A percentile compares a stretch with the other conserved stretches of the same genome.
Conservation (phyloP, 2,113 vertebrate species). For the Rhombomys opimus region DNA sequence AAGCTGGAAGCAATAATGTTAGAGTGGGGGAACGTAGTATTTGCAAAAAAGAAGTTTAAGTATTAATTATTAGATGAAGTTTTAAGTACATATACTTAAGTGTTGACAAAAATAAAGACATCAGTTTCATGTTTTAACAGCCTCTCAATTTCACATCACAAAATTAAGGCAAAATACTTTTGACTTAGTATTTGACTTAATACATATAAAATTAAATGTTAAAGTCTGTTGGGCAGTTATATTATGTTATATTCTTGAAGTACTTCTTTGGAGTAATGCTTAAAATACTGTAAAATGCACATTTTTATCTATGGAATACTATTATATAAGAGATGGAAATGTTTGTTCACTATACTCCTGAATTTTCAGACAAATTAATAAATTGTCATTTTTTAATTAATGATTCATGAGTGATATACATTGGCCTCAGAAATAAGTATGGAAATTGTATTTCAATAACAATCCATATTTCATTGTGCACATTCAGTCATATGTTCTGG, state of each 20-base stretch:
- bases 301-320: background rate
- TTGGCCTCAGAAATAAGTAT: background rate
- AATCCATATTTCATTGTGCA: background rate
- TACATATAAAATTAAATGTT: background rate
- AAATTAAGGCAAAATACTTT: constrained; percentile 71
- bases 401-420: background rate
- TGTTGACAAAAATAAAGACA: constrained; percentile 62
- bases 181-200: constrained; percentile 61
- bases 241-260: background rate
- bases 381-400: background rate
- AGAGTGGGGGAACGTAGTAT: constrained; percentile 61
- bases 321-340: background rate
- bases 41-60: constrained; percentile 62
- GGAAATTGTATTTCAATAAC: background rate
- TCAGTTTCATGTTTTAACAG: constrained; percentile 59
- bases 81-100: constrained; percentile 72
- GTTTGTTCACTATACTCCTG: background rate
- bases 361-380: background rate
- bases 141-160: constrained; percentile 34
- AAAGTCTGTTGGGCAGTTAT: background rate
- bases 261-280: background rate
- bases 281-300: constrained; percentile 10
- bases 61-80: constrained; percentile 69
- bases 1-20: constrained; percentile 56
- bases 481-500: background rate